Conservation (phyloP, 2,888 invertebrate genomes). For the Melanchra persicariae region DNA sequence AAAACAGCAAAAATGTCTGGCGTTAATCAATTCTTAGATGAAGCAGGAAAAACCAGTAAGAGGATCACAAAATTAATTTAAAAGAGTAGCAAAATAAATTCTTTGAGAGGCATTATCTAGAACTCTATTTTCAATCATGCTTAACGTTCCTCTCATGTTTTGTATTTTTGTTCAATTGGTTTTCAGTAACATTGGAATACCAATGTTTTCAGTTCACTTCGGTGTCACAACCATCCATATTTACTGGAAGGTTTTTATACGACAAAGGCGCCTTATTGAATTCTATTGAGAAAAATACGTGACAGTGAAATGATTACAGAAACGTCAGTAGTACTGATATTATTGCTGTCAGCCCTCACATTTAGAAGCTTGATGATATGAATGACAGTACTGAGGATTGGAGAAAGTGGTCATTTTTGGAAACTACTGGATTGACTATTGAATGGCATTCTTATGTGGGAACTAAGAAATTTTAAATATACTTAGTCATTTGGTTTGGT, state of each 20-base stretch:
- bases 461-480: neutral
- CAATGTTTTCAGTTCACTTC: conserved; percentile 27
- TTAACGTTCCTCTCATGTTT: no score
- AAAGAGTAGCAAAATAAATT: neutral
- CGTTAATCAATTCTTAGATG: no score
- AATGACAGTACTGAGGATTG: conserved; percentile 33
- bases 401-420: conserved; percentile 49
- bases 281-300: conserved; percentile 82
- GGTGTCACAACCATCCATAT: conserved; percentile 71
- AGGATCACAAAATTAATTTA: neutral
- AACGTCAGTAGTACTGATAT: conserved; percentile 56
- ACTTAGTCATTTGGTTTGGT: neutral
- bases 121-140: no score
- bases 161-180: no score
- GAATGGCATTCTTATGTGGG: conserved; percentile 30
- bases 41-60: no score
- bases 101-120: no score
- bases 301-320: conserved; percentile 73
- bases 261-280: conserved; percentile 84
- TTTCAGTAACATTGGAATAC: no score
- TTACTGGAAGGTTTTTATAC: conserved; percentile 76
- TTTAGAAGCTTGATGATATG: conserved; percentile 53
- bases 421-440: conserved; percentile 13
- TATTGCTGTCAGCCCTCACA: conserved; percentile 60
- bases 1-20: neutral